A percentile compares a stretch with the other conserved stretches of the same genome.
Conservation (phyloP, 2,888 invertebrate species). For the Emmelina monodactyla region DNA sequence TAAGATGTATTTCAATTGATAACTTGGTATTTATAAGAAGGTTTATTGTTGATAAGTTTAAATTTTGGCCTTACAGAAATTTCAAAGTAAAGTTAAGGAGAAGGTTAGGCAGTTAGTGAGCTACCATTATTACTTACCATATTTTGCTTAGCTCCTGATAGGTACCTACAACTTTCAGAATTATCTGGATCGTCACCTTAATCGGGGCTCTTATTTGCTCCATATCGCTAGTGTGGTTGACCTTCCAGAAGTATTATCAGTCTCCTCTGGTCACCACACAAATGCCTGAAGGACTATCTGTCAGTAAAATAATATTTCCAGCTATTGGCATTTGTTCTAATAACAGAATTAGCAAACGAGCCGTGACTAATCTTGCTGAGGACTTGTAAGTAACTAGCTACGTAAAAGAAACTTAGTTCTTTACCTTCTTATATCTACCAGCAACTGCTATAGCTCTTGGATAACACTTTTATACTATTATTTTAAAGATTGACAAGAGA, state of each 20-base stretch:
- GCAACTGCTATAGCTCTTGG: not conserved
- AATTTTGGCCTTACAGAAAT: no score
- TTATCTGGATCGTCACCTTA: conserved; percentile 46
- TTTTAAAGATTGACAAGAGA: conserved; percentile 34
- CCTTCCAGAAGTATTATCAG: conserved; percentile 41
- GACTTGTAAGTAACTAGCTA: conserved; percentile 32
- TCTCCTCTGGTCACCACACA: conserved; percentile 51
- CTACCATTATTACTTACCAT: no score
- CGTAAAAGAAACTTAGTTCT: not conserved
- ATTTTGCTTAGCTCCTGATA: no score
- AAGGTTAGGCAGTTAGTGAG: no score
- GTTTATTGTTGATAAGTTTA: no score
- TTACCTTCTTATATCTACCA: not conserved
- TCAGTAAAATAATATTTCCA: conserved; percentile 53
- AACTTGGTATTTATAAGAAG: no score
- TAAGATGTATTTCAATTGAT: no score
- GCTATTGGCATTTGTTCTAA: conserved; percentile 56
- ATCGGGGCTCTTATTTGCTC: conserved; percentile 43
- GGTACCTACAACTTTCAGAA: conserved; percentile 28
- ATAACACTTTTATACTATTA: not conserved
- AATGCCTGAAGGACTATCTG: conserved; percentile 49
- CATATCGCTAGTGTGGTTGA: conserved; percentile 41
- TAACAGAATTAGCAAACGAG: conserved; percentile 52
- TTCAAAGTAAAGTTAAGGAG: no score
- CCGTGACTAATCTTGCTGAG: conserved; percentile 35